phyloP scores from a whole-genome alignment of 2,888 invertebrate genomes.

The Abscondita cerata region DNA sequence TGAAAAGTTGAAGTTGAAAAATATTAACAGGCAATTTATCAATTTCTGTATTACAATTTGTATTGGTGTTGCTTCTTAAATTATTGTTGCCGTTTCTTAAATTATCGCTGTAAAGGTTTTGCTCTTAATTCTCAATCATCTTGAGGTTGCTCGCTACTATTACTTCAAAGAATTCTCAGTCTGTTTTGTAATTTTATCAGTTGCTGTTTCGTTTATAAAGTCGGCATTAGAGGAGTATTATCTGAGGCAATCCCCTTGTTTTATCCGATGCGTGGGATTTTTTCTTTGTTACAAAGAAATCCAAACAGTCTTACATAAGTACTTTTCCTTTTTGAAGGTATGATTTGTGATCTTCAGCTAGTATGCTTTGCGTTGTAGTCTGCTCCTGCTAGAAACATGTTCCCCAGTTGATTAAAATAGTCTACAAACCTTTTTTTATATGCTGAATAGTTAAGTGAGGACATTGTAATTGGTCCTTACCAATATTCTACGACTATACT shows the following conservation, averaged over 20 bases:
- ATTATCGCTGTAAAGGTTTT: not conserved
- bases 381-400: too few species aligned
- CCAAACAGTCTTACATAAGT: slow-evolving; percentile 6
- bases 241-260: slow-evolving; percentile 1
- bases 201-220: not conserved
- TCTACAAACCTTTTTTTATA: slow-evolving; percentile 1
- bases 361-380: slow-evolving; percentile 24
- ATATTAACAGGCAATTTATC: not conserved
- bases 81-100: slow-evolving; percentile 12
- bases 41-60: slow-evolving; percentile 11
- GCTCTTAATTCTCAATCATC: too few species aligned
- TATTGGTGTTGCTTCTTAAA: slow-evolving; percentile 18
- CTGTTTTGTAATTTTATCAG: slow-evolving; percentile 1
- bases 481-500: not conserved
- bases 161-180: slow-evolving; percentile 1
- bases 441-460: slow-evolving; percentile 2
- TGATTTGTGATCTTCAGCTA: slow-evolving; percentile 23
- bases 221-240: slow-evolving; percentile 6
- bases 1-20: not conserved
- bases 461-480: not conserved
- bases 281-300: slow-evolving; percentile 12
- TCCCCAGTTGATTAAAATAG: not conserved
- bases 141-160: not conserved
- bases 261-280: not conserved
- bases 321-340: slow-evolving; percentile 8